Percentiles rank a stretch among this genome's conserved stretches.
Evolutionary conservation across 2,797 vertebrate genomes (phyloP).

Genomic region (Sebastes itinus): DNA sequence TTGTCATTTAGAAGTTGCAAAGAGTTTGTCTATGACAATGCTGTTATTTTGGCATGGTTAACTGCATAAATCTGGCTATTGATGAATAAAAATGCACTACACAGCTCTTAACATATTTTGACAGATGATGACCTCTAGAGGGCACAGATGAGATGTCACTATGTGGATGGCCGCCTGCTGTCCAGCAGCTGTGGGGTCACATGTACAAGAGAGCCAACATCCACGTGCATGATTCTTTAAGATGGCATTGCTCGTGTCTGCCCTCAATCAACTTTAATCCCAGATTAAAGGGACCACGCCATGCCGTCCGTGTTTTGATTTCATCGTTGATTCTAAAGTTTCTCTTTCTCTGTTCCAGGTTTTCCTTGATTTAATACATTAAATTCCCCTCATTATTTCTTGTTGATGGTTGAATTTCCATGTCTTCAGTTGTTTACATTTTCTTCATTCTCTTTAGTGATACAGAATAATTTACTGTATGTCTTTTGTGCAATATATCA

Average conservation of each 20-base stretch:
- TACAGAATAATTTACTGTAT: neutral
- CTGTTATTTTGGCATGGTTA: neutral
- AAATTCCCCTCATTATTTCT: neutral
- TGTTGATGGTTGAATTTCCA: neutral
- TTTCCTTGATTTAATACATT: neutral
- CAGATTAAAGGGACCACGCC: slow-evolving; percentile 73
- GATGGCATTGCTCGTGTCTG: slow-evolving; percentile 74
- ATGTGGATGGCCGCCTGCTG: slow-evolving; percentile 12
- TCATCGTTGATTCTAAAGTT: slow-evolving; percentile 54
- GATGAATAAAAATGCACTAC: neutral
- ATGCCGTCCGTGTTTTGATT: slow-evolving; percentile 55
- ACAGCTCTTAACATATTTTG: neutral
- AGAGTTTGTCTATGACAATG: neutral
- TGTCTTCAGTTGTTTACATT: neutral
- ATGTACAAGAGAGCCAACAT: slow-evolving; percentile 43
- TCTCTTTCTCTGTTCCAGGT: neutral
- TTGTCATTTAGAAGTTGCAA: neutral
- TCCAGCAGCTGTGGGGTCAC: slow-evolving; percentile 52
- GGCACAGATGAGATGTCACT: slow-evolving; percentile 21
- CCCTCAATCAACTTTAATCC: slow-evolving; percentile 79
- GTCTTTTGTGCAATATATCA: neutral
- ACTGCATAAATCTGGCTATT: neutral
- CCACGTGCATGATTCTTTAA: slow-evolving; percentile 75
- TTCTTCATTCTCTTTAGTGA: neutral
- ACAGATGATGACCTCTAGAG: slow-evolving; percentile 53